A percentile compares a stretch with the other conserved stretches of the same genome.
phyloP scores from a whole-genome alignment of 2,113 vertebrate species.

The Oreotrochilus melanogaster region DNA sequence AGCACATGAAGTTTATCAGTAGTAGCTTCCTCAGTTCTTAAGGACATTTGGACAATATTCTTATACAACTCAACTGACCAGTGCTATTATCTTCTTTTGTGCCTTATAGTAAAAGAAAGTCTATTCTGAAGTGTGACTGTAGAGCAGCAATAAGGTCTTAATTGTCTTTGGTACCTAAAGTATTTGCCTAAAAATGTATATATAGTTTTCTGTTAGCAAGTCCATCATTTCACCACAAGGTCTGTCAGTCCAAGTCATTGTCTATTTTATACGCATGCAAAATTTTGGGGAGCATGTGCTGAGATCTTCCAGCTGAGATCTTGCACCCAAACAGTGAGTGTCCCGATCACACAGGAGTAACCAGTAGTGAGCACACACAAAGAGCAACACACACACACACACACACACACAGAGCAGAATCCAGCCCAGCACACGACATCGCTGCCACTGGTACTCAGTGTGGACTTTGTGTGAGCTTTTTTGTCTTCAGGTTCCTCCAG shows the following conservation, averaged over 20 bases:
- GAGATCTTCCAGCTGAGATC: neutral
- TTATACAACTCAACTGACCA: neutral
- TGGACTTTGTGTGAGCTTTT: fast-evolving
- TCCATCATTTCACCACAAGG: neutral
- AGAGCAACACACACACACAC: too few species aligned
- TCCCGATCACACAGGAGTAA: fast-evolving
- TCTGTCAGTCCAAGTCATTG: fast-evolving
- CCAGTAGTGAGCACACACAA: neutral
- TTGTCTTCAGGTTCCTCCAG: neutral
- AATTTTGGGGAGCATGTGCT: neutral
- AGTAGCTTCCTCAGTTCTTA: neutral
- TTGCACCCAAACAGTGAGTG: neutral
- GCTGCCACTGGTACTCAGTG: neutral
- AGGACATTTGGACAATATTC: neutral
- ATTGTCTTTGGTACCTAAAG: neutral
- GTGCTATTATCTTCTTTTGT: neutral
- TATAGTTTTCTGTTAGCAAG: neutral
- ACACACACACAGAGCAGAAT: neutral
- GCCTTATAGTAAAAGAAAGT: neutral
- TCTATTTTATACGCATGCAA: neutral
- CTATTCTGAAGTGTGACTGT: neutral
- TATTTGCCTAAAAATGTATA: neutral
- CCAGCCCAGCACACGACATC: neutral
- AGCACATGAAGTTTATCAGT: neutral
- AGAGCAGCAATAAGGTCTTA: neutral